These are phyloP conservation scores for Anolis carolinensis DNA, from an alignment of 2,113 vertebrate genomes.

Conservation along the genomic window DNA sequence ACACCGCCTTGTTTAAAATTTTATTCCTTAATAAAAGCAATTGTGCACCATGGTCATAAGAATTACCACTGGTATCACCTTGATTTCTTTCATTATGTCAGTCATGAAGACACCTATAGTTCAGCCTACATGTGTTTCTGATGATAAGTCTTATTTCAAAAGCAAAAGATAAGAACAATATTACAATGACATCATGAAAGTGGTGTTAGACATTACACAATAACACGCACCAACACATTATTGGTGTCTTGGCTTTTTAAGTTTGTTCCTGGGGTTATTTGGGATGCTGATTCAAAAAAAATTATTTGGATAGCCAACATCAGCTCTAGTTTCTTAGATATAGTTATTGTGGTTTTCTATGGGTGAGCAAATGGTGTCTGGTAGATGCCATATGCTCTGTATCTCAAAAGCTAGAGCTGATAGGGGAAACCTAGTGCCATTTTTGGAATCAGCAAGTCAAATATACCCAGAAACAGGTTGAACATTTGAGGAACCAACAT, in stretches of 20 bases:
- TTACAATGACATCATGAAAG: neutral
- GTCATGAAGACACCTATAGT: neutral
- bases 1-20: neutral
- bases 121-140: neutral
- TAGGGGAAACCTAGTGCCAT: too few species aligned
- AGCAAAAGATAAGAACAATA: neutral
- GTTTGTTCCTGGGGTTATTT: too few species aligned
- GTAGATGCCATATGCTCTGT: too few species aligned
- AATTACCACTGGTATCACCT: neutral
- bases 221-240: neutral
- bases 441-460: too few species aligned
- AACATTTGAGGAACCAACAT: too few species aligned
- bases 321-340: neutral
- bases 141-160: neutral
- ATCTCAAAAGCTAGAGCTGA: too few species aligned
- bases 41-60: neutral
- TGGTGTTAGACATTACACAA: neutral
- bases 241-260: too few species aligned
- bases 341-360: neutral
- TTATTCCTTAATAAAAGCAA: slow-evolving; percentile 4
- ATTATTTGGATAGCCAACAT: too few species aligned
- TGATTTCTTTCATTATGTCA: neutral
- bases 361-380: too few species aligned
- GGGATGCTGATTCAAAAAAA: too few species aligned
- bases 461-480: too few species aligned